Evolutionary conservation across 2,888 invertebrate species (phyloP), one percentile per base, ranked within the genome.

Genomic region (Lithophane semibrunnea): DNA sequence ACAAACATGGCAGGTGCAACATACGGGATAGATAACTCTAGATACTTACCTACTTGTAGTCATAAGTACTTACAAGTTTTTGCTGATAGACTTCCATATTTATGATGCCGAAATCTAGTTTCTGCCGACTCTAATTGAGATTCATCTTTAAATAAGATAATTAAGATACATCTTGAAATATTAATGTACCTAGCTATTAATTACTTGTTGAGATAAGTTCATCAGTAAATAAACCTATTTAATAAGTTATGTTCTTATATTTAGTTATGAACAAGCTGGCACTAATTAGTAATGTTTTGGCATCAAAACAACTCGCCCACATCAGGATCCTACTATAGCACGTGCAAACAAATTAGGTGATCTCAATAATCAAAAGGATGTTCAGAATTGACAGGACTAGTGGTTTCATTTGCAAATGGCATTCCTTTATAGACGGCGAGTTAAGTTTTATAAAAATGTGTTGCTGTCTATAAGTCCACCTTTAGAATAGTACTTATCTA

Each of bases 221-320:
- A 54, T 58, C 37, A 71, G 21, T 29, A 29, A 29, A 29, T 29
- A 29, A 29, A 29, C 29, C 29, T 29, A n/a, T n/a, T n/a, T n/a
- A n/a, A n/a, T n/a, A n/a, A n/a, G n/a, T n/a, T 29, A 29, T 29
- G 29, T 29, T 29, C 29, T 29, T 29, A 42, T n/a, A 29, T 44
- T 70, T 52, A 52, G 10, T 56, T 44, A n/a, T 13, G 56, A 54
- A 37, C 2, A 77, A 12, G 61, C n/a, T 47, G 44, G 47, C 16
- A 2, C 42, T 58, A 58, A 79, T 78, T 54, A 61, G 54, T 69
- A 10, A 52, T n/a, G n/a, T 78, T 78, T 66, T 47, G 44, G 12
- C 68, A 68, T n/a, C 18, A 3, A 68, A 61, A 18, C 29, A 13
- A 42, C 52, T 52, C 24, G 3, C 37, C 8, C 12, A 47, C 8